These are phyloP conservation scores for Paraplagusia blochii DNA, from an alignment of 2,113 vertebrate genomes.

Conservation along the genomic window DNA sequence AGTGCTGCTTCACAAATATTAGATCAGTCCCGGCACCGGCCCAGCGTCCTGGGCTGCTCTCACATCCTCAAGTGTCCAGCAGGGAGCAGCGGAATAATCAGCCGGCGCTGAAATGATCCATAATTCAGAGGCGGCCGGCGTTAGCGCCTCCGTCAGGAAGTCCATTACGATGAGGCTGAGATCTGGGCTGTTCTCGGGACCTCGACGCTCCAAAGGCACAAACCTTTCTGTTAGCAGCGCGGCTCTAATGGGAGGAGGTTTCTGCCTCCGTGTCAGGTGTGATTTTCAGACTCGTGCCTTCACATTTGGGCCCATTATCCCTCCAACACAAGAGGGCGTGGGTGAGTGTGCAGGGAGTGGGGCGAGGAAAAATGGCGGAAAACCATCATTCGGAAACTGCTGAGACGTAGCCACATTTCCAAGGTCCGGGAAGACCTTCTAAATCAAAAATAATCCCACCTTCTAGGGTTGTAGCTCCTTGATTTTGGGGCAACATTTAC, in stretches of 20 bases:
- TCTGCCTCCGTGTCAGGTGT: slow-evolving; percentile 50
- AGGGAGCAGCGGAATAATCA: slow-evolving; percentile 35
- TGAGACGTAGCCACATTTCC: no score
- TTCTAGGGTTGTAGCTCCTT: no score
- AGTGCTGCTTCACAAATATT: slow-evolving; percentile 21
- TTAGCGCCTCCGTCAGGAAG: slow-evolving; percentile 43
- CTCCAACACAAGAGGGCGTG: slow-evolving; percentile 7
- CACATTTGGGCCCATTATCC: slow-evolving; percentile 23
- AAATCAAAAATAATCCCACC: no score
- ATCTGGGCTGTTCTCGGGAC: slow-evolving; percentile 35
- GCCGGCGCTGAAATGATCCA: slow-evolving; percentile 53
- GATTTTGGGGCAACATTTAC: no score
- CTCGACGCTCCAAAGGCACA: slow-evolving; percentile 7
- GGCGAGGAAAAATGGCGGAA: no score
- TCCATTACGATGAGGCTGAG: slow-evolving; percentile 52
- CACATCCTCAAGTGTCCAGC: slow-evolving; percentile 23
- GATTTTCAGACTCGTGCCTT: slow-evolving; percentile 32
- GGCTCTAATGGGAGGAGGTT: slow-evolving; percentile 29
- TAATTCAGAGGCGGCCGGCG: slow-evolving; percentile 53
- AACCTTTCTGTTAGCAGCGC: background rate
- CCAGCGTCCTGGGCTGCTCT: background rate
- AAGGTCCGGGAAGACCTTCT: no score
- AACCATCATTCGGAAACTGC: no score
- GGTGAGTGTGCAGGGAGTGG: slow-evolving; percentile 10
- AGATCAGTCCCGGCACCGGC: slow-evolving; percentile 12